These are phyloP conservation scores for Trogon melanurus DNA, from an alignment of 2,113 vertebrate species.

Conservation along the genomic window DNA sequence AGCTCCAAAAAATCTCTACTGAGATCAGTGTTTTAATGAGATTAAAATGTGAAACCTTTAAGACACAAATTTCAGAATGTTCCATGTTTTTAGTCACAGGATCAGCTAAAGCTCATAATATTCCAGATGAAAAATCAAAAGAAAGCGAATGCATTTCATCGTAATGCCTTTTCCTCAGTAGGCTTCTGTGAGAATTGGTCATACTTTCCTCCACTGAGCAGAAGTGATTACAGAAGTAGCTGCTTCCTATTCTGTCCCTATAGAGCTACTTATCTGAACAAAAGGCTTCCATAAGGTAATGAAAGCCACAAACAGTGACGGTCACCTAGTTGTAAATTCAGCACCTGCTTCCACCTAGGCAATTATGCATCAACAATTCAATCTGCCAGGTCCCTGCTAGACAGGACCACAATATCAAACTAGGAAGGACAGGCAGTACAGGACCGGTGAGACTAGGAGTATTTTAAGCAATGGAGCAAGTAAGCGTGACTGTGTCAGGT, in stretches of 20 bases:
- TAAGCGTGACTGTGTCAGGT: not conserved
- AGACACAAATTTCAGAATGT: not conserved
- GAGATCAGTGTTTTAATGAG: not conserved
- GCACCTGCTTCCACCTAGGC: not conserved
- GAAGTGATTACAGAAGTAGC: not conserved
- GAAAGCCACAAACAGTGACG: not conserved
- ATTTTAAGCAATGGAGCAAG: not conserved
- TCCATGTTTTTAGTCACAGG: not conserved
- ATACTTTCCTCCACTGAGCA: not conserved
- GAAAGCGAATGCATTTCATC: not conserved
- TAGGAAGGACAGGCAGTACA: not conserved
- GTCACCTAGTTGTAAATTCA: not conserved
- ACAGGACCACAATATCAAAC: not conserved
- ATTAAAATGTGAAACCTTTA: not conserved
- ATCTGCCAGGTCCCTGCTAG: not conserved
- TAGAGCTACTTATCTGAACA: not conserved
- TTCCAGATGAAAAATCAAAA: not conserved
- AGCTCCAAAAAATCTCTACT: not conserved
- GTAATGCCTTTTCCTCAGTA: not conserved
- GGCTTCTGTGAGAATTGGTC: not conserved
- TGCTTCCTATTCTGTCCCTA: not conserved
- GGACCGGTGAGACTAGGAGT: not conserved
- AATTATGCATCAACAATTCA: not conserved
- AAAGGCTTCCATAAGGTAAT: not conserved
- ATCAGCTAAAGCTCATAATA: not conserved